Evolutionary conservation across 1,140 invertebrate genomes (phyloP).

Genomic region (Piezodorus guildinii): DNA sequence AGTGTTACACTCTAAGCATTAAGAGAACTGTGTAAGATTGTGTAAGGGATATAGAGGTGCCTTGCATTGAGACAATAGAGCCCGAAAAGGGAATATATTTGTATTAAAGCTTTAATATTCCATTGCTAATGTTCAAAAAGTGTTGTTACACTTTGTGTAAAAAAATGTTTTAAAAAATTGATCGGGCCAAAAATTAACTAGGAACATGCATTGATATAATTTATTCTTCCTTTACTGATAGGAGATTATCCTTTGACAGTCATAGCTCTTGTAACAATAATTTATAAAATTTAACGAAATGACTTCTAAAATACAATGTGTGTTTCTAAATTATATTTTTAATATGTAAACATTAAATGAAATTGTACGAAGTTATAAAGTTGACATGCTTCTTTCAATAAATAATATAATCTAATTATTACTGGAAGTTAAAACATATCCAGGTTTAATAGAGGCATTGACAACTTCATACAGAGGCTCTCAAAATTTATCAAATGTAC

Average conservation of each 20-base stretch:
- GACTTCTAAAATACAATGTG: background rate
- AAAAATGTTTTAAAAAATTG: slow-evolving; percentile 1
- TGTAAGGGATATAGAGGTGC: slow-evolving; percentile 23
- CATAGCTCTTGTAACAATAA: background rate
- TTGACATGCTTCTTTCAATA: background rate
- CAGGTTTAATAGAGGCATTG: background rate
- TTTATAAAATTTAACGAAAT: background rate
- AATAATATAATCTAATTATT: background rate
- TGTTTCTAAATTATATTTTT: slow-evolving; percentile 9
- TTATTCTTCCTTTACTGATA: background rate
- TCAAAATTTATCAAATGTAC: no score
- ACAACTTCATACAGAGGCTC: no score
- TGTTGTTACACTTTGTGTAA: slow-evolving; percentile 13
- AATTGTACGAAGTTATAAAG: background rate
- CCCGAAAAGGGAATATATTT: slow-evolving; percentile 10
- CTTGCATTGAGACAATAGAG: slow-evolving; percentile 25
- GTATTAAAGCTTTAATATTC: slow-evolving; percentile 24
- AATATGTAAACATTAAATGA: background rate
- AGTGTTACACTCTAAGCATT: background rate
- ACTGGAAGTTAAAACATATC: slow-evolving; percentile 1
- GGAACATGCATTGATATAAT: slow-evolving; percentile 7
- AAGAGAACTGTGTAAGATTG: slow-evolving; percentile 22
- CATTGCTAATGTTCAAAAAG: slow-evolving; percentile 19
- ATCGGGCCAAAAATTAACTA: background rate
- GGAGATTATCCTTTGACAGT: background rate